Conservation (phyloP, 2,113 vertebrate species). For the Otus sunia region DNA sequence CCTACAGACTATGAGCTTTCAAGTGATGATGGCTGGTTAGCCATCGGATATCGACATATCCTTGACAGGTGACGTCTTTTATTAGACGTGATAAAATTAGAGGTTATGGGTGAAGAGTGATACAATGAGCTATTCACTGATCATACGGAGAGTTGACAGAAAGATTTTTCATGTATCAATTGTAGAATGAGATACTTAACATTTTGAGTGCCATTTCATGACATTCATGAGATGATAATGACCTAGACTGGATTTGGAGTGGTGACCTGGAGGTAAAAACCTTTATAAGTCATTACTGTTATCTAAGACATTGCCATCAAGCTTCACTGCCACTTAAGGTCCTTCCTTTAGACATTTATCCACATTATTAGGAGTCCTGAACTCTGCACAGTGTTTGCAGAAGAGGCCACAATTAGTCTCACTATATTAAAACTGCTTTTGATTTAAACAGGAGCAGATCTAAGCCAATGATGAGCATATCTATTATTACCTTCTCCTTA, state of each 20-base stretch:
- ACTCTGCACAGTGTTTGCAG: neutral
- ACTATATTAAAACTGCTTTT: neutral
- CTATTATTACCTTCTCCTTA: neutral
- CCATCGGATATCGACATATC: neutral
- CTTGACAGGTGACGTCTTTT: neutral
- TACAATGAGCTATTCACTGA: neutral
- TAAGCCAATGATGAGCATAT: neutral
- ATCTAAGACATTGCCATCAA: neutral
- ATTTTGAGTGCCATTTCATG: constrained; percentile 8
- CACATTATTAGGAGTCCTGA: neutral
- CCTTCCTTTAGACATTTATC: neutral
- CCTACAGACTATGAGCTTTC: neutral
- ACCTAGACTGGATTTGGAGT: neutral
- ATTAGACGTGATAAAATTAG: neutral
- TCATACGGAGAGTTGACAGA: neutral
- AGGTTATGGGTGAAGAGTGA: neutral
- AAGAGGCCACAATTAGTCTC: neutral
- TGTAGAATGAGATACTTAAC: neutral
- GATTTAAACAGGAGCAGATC: neutral
- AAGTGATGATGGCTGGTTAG: neutral
- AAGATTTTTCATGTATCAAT: neutral
- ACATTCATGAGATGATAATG: neutral
- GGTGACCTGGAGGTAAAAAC: neutral
- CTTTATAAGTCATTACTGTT: neutral
- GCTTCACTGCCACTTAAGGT: neutral